These are phyloP conservation scores for Sphaerophoria rueppellii DNA, from an alignment of 2,888 invertebrate species.

Conservation along the genomic window DNA sequence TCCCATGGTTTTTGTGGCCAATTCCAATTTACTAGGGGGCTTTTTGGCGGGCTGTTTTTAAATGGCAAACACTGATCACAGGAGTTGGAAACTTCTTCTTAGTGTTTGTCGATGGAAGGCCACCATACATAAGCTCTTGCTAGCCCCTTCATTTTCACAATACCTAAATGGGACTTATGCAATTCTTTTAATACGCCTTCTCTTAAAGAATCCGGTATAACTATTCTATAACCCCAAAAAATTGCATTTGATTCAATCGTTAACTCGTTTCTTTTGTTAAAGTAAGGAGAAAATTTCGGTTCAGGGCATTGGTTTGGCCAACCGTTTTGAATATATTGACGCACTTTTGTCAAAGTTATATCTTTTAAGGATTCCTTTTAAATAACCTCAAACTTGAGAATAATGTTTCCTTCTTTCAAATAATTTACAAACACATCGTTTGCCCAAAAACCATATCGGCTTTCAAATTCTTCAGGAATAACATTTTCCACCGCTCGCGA, in stretches of 20 bases:
- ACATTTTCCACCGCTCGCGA: conserved; percentile 53
- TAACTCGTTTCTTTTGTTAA: conserved; percentile 30
- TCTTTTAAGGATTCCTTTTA: conserved; percentile 23
- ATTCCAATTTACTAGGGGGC: conserved; percentile 51
- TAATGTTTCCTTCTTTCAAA: conserved; percentile 11
- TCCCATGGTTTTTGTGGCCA: conserved; percentile 69
- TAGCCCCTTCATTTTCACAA: conserved; percentile 54
- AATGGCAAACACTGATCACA: conserved; percentile 45
- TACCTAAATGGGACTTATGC: conserved; percentile 56
- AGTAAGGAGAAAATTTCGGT: conserved; percentile 14
- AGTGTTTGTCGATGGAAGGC: conserved; percentile 69
- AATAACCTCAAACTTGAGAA: conserved; percentile 21
- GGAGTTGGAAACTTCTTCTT: conserved; percentile 69
- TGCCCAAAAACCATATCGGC: conserved; percentile 15
- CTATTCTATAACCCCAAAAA: conserved; percentile 39
- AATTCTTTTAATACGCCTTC: conserved; percentile 42
- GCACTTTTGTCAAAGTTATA: conserved; percentile 1
- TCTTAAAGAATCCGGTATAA: conserved; percentile 33
- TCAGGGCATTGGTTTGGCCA: conserved; percentile 20
- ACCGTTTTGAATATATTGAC: conserved; percentile 12
- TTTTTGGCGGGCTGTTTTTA: conserved; percentile 35
- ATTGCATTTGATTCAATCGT: conserved; percentile 23
- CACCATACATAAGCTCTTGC: conserved; percentile 51
- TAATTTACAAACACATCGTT: conserved; percentile 31
- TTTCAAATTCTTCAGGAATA: background rate